These are phyloP conservation scores for Drosophila acutilabella DNA, from an alignment of 2,888 invertebrate species.

Conservation along the genomic window DNA sequence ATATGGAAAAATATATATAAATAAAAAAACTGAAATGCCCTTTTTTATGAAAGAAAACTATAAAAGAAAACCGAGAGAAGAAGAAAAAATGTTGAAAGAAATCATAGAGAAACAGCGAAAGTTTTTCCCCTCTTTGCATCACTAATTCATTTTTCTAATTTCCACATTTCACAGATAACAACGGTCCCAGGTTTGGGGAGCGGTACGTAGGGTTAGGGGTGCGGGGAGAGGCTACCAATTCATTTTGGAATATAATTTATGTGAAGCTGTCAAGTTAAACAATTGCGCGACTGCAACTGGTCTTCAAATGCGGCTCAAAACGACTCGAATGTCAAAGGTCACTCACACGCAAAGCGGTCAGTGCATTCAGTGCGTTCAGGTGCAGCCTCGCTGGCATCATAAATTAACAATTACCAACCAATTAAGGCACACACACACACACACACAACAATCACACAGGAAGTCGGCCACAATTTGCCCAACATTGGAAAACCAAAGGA, in stretches of 20 bases:
- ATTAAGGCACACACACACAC: constrained; percentile 49
- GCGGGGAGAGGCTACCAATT: constrained; percentile 51
- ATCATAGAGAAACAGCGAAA: constrained; percentile 38
- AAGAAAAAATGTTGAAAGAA: constrained; percentile 52
- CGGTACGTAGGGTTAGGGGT: background rate
- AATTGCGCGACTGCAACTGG: constrained; percentile 83
- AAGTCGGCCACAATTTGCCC: constrained; percentile 19
- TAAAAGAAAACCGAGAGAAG: background rate
- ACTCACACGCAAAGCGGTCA: constrained; percentile 56
- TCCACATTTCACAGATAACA: constrained; percentile 73
- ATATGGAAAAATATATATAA: background rate
- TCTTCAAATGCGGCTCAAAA: constrained; percentile 64
- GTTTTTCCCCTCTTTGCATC: constrained; percentile 20
- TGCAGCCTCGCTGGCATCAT: constrained; percentile 45
- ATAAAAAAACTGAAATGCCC: constrained; percentile 40
- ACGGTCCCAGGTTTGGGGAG: constrained; percentile 48
- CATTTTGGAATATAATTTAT: constrained; percentile 81
- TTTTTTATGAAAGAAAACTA: constrained; percentile 58
- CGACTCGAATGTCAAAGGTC: constrained; percentile 66
- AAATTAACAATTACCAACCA: constrained; percentile 77
- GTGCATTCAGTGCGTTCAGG: constrained; percentile 35
- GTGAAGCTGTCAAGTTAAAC: constrained; percentile 79
- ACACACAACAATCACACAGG: constrained; percentile 54
- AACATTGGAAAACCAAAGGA: too few species aligned
- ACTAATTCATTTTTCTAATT: constrained; percentile 79